Base-by-base conservation (phyloP, 2,113 vertebrate genomes). In the Clarias macrocephalus region DNA sequence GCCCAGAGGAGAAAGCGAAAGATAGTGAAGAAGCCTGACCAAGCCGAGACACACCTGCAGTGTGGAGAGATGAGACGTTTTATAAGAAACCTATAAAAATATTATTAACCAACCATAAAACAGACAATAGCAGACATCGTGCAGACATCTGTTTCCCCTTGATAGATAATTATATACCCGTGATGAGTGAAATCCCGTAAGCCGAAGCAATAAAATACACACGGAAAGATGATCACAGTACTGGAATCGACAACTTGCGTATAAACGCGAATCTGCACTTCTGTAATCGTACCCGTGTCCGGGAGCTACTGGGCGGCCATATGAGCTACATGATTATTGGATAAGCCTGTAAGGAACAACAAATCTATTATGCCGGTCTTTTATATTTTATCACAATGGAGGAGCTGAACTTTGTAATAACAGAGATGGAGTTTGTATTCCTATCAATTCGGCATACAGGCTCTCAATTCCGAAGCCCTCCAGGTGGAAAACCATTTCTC, bases 41-140 rank as follows among this genome's bases (percentile, higher is more conserved):
- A 98, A 94, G 86, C 96, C 96, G 89, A 98, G 92, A 93, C 97
- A 98, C 91, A 98, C 96, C 97, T 98, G 94, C 73, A 88, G 90
- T 84, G 87, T 84, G 48, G 13, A 63, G 42, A 28, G n/a, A 54
- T 25, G 60, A 79, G 15, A 68, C 30, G 82, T 80, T 68, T 21
- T 30, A 21, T 57, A 79, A 79, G n/a, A 16, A 56, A 56, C 52
- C 10, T 18, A 12, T 59, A 62, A 81, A 21, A 37, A 81, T 6
- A 42, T 42, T 23, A 33, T 42, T 23, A 33, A 60, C 77, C 11
- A 79, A 21, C 57, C 76, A 30, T n/a, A 57, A 80, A 60, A 5
- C 56, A 37, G 30, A 42, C 79, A 25, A 37, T 21, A 33, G 56
- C 8, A 37, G 33, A 37, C 33, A 33, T 33, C 33, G 37, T 23